These are phyloP conservation scores for Nesoenas mayeri DNA, from an alignment of 2,113 vertebrate genomes.

Conservation along the genomic window DNA sequence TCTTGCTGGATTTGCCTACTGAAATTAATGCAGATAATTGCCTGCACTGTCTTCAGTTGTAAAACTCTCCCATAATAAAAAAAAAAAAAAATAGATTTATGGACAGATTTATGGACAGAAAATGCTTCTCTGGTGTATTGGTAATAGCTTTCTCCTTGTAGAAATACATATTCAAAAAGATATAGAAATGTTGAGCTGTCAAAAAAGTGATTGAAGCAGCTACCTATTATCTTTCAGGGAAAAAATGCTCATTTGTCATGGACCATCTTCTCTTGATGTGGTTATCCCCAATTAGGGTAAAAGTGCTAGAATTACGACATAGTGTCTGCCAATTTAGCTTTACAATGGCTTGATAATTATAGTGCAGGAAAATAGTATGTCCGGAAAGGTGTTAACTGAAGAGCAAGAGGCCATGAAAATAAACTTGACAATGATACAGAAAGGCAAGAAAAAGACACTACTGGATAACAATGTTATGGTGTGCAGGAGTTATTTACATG, in stretches of 20 bases:
- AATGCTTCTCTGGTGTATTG: neutral
- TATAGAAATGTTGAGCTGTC: constrained; percentile 28
- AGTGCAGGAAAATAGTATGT: constrained; percentile 31
- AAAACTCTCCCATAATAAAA: neutral
- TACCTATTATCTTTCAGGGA: constrained; percentile 38
- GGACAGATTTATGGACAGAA: neutral
- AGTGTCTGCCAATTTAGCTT: constrained; percentile 46
- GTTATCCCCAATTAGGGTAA: constrained; percentile 54
- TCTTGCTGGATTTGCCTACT: neutral
- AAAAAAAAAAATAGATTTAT: no score
- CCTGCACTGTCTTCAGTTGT: neutral
- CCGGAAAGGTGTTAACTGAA: constrained; percentile 26
- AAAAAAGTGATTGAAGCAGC: constrained; percentile 36
- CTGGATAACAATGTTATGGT: constrained; percentile 39
- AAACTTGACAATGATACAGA: constrained; percentile 43
- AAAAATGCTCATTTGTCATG: constrained; percentile 27
- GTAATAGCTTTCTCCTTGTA: constrained; percentile 31
- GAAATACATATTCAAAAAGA: constrained; percentile 24
- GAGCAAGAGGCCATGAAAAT: neutral
- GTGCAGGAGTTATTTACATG: constrained; percentile 24
- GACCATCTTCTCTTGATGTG: constrained; percentile 6
- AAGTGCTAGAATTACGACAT: constrained; percentile 43
- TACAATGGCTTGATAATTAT: constrained; percentile 64
- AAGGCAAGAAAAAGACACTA: constrained; percentile 59
- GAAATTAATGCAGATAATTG: neutral